These are phyloP conservation scores for Speoplatyrhinus poulsoni DNA, from an alignment of 2,113 vertebrate genomes.

Conservation along the genomic window DNA sequence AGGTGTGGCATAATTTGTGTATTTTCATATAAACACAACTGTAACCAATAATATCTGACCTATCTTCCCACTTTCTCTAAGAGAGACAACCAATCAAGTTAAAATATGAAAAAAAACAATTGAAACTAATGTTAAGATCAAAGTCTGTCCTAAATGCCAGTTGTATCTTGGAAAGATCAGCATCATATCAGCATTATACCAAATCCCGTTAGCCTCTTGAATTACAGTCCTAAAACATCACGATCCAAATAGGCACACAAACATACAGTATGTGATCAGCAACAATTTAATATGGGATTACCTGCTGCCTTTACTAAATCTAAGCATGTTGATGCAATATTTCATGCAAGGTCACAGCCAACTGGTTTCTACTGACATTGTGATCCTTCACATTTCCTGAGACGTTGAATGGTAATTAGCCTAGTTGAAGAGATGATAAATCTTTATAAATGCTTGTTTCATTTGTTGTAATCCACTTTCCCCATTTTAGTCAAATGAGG, in stretches of 20 bases:
- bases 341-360: slow-evolving; percentile 56
- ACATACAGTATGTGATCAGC: slow-evolving; percentile 33
- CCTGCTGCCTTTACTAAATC: slow-evolving; percentile 18
- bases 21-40: too few relatives aligned
- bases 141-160: too few relatives aligned
- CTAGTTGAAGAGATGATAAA: slow-evolving; percentile 58
- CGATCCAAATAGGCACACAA: slow-evolving; percentile 3
- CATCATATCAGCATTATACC: too few relatives aligned
- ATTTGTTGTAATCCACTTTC: slow-evolving; percentile 40
- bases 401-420: slow-evolving; percentile 48
- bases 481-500: slow-evolving; percentile 39
- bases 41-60: too few relatives aligned
- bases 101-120: too few relatives aligned
- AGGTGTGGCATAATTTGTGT: too few relatives aligned
- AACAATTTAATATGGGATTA: neutral
- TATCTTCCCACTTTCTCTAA: too few relatives aligned
- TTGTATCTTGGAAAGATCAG: too few relatives aligned
- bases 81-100: too few relatives aligned
- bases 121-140: too few relatives aligned
- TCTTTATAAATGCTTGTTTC: slow-evolving; percentile 39
- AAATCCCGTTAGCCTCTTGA: too few relatives aligned
- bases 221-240: slow-evolving; percentile 4
- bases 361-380: slow-evolving; percentile 62
- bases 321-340: slow-evolving; percentile 24
- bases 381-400: slow-evolving; percentile 62